phyloP scores from a whole-genome alignment of 2,888 invertebrate genomes.

The Leptinotarsa juncta region DNA sequence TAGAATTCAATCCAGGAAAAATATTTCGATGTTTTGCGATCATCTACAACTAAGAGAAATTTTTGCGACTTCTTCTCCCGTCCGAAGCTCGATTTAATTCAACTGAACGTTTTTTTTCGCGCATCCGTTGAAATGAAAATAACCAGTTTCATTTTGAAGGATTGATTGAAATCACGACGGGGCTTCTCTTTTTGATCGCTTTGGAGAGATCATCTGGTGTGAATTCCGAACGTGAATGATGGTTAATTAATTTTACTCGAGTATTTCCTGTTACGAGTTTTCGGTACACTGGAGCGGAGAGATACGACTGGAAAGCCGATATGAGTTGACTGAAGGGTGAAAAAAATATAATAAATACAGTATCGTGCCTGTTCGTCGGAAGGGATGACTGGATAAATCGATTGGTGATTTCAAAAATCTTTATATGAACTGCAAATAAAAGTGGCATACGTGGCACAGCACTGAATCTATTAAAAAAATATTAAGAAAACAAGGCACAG shows the following conservation, averaged over 20 bases:
- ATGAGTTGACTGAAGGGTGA: no score
- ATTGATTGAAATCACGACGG: constrained; percentile 19
- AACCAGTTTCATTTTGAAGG: constrained; percentile 28
- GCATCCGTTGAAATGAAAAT: constrained; percentile 33
- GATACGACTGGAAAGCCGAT: no score
- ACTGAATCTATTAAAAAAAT: no score
- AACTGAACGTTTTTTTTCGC: constrained; percentile 31
- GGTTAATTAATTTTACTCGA: background rate
- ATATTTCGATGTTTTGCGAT: constrained; percentile 4
- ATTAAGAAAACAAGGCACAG: no score
- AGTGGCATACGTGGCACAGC: no score
- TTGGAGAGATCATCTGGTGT: constrained; percentile 6
- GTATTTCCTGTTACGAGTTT: background rate
- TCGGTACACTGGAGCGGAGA: no score
- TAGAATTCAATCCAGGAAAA: background rate
- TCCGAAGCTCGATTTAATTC: constrained; percentile 31
- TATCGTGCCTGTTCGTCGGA: no score
- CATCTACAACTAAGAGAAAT: constrained; percentile 1
- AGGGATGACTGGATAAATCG: no score
- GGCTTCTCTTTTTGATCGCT: constrained; percentile 1
- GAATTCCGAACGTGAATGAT: constrained; percentile 1
- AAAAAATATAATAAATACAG: no score
- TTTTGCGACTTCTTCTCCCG: constrained; percentile 19
- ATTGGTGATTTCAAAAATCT: no score
- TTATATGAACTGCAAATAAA: no score